Conservation (phyloP, 2,888 invertebrate genomes). For the Odontocolon sp. region DNA sequence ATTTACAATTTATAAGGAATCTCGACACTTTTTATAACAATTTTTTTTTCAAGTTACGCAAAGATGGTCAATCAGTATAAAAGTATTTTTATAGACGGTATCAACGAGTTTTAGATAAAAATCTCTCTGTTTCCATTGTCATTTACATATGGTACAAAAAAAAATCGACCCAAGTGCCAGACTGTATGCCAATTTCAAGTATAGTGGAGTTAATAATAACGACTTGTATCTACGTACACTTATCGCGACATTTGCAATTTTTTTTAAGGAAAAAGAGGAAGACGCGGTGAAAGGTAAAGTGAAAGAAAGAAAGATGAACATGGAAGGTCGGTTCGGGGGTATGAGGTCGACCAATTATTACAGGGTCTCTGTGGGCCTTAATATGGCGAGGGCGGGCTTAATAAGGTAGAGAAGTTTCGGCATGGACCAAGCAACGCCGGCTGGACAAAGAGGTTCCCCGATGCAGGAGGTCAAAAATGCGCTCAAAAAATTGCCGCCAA, state of each 20-base stretch:
- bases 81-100: too few species aligned
- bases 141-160: too few species aligned
- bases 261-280: constrained; percentile 23
- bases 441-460: constrained; percentile 64
- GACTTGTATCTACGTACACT: constrained; percentile 1
- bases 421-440: constrained; percentile 61
- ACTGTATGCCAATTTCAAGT: too few species aligned
- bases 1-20: too few species aligned
- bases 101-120: too few species aligned
- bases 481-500: constrained; percentile 81
- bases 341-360: constrained; percentile 66
- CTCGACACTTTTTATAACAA: too few species aligned
- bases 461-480: constrained; percentile 81
- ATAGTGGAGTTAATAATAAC: constrained; percentile 7
- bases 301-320: constrained; percentile 19
- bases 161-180: too few species aligned
- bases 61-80: too few species aligned
- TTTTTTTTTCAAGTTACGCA: too few species aligned
- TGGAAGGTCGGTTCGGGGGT: constrained; percentile 26
- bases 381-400: constrained; percentile 80
- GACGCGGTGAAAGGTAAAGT: constrained; percentile 3
- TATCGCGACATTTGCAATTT: constrained; percentile 9
- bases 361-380: constrained; percentile 69
- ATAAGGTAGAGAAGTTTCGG: constrained; percentile 80
- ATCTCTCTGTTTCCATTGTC: too few species aligned